A percentile compares a stretch with the other conserved stretches of the same genome.
phyloP scores from a whole-genome alignment of 2,113 vertebrate genomes.

The Macquaria ambigua region DNA sequence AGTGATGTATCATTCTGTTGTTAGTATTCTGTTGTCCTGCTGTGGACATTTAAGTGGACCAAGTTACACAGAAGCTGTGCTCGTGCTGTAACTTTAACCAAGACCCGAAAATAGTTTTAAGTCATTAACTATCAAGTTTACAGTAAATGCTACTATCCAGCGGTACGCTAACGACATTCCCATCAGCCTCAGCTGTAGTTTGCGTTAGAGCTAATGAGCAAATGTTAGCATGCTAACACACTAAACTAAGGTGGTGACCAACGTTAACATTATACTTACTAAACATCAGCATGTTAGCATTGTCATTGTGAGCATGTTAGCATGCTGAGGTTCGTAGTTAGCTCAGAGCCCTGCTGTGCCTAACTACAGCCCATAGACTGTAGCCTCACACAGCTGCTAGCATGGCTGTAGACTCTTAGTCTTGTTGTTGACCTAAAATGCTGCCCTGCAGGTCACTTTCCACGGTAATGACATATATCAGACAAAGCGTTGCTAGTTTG shows the following conservation, averaged over 20 bases:
- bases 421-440: background rate
- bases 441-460: background rate
- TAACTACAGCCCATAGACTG: background rate
- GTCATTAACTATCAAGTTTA: background rate
- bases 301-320: background rate
- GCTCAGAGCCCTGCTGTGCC: background rate
- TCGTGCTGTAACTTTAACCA: background rate
- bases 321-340: background rate
- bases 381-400: background rate
- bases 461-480: background rate
- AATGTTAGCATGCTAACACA: background rate
- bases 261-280: background rate
- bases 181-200: background rate
- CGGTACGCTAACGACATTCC: background rate
- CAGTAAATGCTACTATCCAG: too few species aligned
- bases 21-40: background rate
- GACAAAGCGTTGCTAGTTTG: background rate
- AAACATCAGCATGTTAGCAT: background rate
- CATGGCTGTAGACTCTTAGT: background rate
- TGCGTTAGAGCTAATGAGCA: background rate
- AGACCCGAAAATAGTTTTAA: background rate
- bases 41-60: background rate
- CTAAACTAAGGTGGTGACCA: background rate
- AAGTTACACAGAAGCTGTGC: background rate
- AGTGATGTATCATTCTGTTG: background rate